Base-by-base conservation (phyloP, 2,888 invertebrate genomes). In the Ophion costatus region DNA sequence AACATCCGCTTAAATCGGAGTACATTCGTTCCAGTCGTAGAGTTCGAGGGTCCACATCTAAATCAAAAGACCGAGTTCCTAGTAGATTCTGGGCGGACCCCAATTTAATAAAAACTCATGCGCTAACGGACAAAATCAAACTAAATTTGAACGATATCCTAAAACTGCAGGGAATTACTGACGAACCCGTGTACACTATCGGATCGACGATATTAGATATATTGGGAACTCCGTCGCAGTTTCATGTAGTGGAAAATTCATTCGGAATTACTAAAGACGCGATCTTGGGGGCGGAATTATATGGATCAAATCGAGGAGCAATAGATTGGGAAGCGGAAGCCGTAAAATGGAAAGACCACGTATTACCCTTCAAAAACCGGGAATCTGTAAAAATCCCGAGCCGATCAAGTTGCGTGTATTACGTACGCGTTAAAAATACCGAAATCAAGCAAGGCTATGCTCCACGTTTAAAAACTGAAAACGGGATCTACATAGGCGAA, bases 31-130 rank as follows among this genome's bases (percentile, higher is more conserved):
- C 80, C 73, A 4, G 66, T 17, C 38, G 38, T 80, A 73, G 51
- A 29, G 38, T 22, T 59, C 11, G 67, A 38, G 11, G 14, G 66
- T 29, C 66, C 71, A 11, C 59, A 82, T 22, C n/a, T 78, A 29
- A 29, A 51, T 42, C 22, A 2, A n/a, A 17, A n/a, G 61, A 22
- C 77, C 24, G 77, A 82, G 10, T n/a, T 77, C n/a, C 33, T 82
- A 3, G 82, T 77, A 45, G 82, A 77, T 67, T 77, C 82, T 5
- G 77, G 77, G 10, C 77, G 14, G 66, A 82, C 6, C 64, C 76
- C 0, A 82, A 82, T 45, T 29, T 82, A 14, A 81, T 81, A 5
- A 81, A 81, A 51, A 9, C n/a, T 0, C 10, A 64, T 10, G 56
- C 70, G 0, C 22, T 76, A 59, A 56, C 56, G 2, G 9, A 56